phyloP scores from a whole-genome alignment of 2,113 vertebrate species.

The Hippoglossus stenolepis region DNA sequence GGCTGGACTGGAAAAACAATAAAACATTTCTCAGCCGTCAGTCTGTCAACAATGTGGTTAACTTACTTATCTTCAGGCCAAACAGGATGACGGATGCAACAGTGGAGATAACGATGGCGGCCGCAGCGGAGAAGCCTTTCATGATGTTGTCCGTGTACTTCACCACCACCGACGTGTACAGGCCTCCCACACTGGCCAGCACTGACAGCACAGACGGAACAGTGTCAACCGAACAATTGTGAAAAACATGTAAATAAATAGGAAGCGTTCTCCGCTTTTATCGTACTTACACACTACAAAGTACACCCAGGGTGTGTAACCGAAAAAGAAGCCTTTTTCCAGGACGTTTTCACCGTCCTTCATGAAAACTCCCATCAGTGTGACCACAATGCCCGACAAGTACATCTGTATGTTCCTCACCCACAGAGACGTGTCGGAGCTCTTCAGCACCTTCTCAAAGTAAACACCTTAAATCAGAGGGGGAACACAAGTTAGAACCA shows the following conservation, averaged over 20 bases:
- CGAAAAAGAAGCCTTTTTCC: slow-evolving; percentile 95
- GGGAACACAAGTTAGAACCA: background rate
- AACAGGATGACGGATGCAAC: slow-evolving; percentile 93
- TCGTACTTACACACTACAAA: slow-evolving; percentile 92
- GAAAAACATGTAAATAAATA: background rate
- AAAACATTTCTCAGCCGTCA: too few relatives aligned
- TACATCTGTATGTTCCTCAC: slow-evolving; percentile 99
- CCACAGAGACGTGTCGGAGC: slow-evolving; percentile 97
- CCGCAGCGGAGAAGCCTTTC: slow-evolving; percentile 97
- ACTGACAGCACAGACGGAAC: slow-evolving; percentile 76
- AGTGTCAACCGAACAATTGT: background rate
- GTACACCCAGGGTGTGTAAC: slow-evolving; percentile 92
- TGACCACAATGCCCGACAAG: slow-evolving; percentile 92
- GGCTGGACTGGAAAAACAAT: too few relatives aligned
- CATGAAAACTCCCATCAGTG: slow-evolving; percentile 86
- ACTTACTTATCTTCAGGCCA: slow-evolving; percentile 96
- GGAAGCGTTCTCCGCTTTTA: background rate
- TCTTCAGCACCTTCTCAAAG: slow-evolving; percentile 98
- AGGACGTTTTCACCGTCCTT: slow-evolving; percentile 87
- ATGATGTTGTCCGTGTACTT: slow-evolving; percentile 99
- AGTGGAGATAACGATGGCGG: slow-evolving; percentile 97
- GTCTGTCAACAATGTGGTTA: too few relatives aligned
- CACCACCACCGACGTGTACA: slow-evolving; percentile 96
- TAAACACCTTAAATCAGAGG: slow-evolving; percentile 89
- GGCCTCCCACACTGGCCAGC: slow-evolving; percentile 93